Percentiles rank a stretch among this genome's conserved stretches.
phyloP scores from a whole-genome alignment of 2,888 invertebrate genomes.

The Tipula unca region DNA sequence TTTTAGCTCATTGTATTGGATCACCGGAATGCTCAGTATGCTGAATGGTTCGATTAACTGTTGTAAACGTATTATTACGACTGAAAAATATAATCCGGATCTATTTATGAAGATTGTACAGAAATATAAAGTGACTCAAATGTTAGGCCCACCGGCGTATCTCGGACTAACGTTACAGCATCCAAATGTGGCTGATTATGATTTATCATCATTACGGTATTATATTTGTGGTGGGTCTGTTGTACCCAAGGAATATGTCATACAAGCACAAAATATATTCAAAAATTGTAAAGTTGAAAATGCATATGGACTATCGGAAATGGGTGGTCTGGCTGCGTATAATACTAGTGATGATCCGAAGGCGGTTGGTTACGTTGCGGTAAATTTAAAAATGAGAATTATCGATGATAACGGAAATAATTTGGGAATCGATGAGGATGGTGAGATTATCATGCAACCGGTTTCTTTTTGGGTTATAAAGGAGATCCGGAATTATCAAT shows the following conservation, averaged over 20 bases:
- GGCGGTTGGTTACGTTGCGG: neutral
- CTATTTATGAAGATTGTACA: neutral
- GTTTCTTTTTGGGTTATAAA: conserved; percentile 14
- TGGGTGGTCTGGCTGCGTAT: neutral
- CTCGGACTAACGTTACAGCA: neutral
- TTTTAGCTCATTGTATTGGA: neutral
- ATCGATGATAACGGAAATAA: neutral
- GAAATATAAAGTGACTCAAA: neutral
- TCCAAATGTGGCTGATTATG: neutral
- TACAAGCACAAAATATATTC: neutral
- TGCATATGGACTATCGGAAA: neutral
- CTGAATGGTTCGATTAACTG: neutral
- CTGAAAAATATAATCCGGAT: neutral
- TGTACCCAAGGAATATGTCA: neutral
- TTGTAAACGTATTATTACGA: neutral
- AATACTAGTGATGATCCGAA: neutral
- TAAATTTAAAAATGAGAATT: neutral
- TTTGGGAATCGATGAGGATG: neutral
- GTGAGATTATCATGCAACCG: neutral
- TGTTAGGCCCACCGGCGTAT: neutral
- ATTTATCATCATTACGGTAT: neutral
- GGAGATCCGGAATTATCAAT: conserved; percentile 28
- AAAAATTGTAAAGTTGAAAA: neutral
- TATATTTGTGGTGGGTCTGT: neutral
- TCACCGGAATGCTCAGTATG: neutral